Percentiles rank a stretch among this genome's conserved stretches.
Conservation (phyloP, 2,113 vertebrate genomes). For the Lynx canadensis region DNA sequence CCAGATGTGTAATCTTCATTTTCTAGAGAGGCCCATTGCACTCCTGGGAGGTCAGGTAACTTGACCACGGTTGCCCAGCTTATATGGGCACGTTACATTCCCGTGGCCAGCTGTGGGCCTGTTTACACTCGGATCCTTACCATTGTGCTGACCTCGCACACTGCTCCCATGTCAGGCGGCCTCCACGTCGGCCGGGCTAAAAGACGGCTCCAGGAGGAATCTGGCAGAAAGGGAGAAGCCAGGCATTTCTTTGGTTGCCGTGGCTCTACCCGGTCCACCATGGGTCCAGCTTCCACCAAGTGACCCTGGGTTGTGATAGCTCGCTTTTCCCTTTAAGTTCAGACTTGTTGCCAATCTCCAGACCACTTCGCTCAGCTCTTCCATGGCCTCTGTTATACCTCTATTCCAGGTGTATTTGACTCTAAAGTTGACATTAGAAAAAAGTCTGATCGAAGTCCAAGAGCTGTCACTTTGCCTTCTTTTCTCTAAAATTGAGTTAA, state of each 20-base stretch:
- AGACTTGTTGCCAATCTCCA: background rate
- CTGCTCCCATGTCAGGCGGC: no score
- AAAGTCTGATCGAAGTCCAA: background rate
- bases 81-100: background rate
- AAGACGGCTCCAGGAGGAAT: background rate
- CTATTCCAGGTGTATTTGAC: background rate
- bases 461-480: background rate
- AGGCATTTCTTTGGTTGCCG: background rate
- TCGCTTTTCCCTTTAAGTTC: background rate
- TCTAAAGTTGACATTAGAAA: background rate
- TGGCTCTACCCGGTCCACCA: background rate
- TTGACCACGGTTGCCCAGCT: background rate
- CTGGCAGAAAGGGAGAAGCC: background rate
- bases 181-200: background rate
- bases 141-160: fast-evolving
- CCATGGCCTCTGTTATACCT: background rate
- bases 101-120: background rate
- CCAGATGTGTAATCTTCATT: background rate
- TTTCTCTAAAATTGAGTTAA: background rate
- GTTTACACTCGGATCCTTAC: background rate
- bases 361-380: background rate
- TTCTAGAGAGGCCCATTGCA: background rate
- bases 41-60: background rate
- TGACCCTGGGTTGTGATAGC: background rate
- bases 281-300: background rate